Percentiles rank a stretch among this genome's conserved stretches.
phyloP scores from a whole-genome alignment of 2,113 vertebrate genomes.

The Apus apus region DNA sequence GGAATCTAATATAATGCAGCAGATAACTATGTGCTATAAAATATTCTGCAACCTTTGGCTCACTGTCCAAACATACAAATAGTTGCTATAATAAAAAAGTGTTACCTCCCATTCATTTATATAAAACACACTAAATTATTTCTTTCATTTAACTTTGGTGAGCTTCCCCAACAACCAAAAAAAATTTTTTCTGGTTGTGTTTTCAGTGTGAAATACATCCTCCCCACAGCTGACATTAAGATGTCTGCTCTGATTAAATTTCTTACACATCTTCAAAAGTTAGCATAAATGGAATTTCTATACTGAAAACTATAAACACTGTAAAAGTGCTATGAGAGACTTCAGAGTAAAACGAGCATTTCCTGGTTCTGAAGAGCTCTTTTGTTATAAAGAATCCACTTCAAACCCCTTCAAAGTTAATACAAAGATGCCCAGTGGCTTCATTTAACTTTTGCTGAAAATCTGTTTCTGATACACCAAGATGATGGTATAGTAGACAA shows the following conservation, averaged over 20 bases:
- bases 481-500: background rate
- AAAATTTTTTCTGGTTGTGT: background rate
- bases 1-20: background rate
- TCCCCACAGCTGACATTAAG: background rate
- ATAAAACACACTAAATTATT: background rate
- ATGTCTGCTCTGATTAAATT: background rate
- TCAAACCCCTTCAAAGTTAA: background rate
- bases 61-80: background rate
- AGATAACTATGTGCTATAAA: background rate
- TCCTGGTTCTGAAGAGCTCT: background rate
- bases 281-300: background rate
- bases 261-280: background rate
- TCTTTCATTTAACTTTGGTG: background rate
- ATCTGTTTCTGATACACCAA: background rate
- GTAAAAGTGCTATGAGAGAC: background rate
- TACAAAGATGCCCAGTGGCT: background rate
- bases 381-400: background rate
- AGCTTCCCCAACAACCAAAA: background rate
- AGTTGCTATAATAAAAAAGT: background rate
- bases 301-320: background rate
- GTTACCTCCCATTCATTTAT: background rate
- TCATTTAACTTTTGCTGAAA: background rate
- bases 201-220: background rate
- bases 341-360: background rate
- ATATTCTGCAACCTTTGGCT: background rate